A percentile compares a stretch with the other conserved stretches of the same genome.
Evolutionary conservation across 23 tunicate genomes (phyloP).

Genomic region (Styela plicata): DNA sequence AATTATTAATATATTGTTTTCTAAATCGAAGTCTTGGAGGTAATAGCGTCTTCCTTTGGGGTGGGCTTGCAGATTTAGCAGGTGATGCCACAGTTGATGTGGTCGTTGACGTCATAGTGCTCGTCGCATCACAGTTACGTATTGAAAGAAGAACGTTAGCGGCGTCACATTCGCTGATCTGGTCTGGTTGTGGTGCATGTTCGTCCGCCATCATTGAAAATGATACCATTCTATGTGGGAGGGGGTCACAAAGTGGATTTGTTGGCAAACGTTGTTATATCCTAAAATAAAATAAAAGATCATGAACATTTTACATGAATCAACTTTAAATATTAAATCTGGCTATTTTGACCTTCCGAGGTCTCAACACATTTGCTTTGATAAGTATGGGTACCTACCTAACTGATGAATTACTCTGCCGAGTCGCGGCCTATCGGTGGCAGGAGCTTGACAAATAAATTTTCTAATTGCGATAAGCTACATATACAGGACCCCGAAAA

Average conservation of each 20-base stretch:
- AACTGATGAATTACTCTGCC: too few species aligned
- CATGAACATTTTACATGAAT: too few species aligned
- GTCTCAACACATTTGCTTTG: too few species aligned
- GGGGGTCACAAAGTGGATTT: background rate
- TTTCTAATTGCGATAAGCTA: too few species aligned
- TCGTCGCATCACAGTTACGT: slow-evolving; percentile 30
- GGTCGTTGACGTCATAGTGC: background rate
- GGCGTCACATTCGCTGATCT: slow-evolving; percentile 71
- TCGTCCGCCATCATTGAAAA: slow-evolving; percentile 31
- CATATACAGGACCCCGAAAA: too few species aligned
- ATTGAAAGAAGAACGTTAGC: slow-evolving; percentile 73
- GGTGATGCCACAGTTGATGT: background rate
- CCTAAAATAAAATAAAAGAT: background rate
- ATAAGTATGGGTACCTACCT: too few species aligned
- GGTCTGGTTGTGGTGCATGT: slow-evolving; percentile 2
- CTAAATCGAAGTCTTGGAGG: slow-evolving; percentile 73
- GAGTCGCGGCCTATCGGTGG: too few species aligned
- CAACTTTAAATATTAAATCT: too few species aligned
- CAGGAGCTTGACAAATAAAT: too few species aligned
- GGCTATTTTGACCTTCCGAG: too few species aligned
- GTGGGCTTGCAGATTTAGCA: slow-evolving; percentile 9
- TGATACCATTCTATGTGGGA: slow-evolving; percentile 10
- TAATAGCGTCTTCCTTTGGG: slow-evolving; percentile 27
- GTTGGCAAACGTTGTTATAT: background rate
- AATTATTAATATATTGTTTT: slow-evolving; percentile 63